Evolutionary conservation across 2,797 vertebrate species (phyloP).

Genomic region (Aphelocoma californica): DNA sequence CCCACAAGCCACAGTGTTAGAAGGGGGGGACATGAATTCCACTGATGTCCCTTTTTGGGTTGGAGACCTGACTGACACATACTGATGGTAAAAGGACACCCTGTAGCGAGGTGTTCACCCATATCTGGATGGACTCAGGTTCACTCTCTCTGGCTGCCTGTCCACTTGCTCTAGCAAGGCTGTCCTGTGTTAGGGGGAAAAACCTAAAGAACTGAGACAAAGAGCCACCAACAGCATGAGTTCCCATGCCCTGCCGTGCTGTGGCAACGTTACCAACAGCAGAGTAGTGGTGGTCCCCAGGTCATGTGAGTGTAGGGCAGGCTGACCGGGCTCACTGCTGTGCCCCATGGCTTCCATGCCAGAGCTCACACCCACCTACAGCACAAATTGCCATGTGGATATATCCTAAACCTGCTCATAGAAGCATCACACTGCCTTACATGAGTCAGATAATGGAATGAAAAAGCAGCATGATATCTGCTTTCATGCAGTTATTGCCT

Average conservation of each 20-base stretch:
- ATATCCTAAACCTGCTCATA: not conserved
- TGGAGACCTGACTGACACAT: not conserved
- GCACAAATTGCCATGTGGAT: not conserved
- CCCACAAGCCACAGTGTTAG: not conserved
- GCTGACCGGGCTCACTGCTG: not conserved
- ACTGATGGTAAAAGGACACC: not conserved
- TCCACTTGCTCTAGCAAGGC: not conserved
- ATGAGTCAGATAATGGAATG: not conserved
- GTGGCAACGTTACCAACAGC: not conserved
- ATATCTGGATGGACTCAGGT: not conserved
- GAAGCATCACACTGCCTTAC: not conserved
- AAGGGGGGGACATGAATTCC: not conserved
- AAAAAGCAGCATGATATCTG: not conserved
- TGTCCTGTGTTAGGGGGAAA: not conserved
- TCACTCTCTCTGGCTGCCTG: not conserved
- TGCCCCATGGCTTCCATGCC: not conserved
- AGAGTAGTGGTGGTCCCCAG: not conserved
- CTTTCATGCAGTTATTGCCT: not conserved
- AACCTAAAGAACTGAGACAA: not conserved
- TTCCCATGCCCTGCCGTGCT: not conserved
- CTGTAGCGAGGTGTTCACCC: not conserved
- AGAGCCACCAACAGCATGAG: not conserved
- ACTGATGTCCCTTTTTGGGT: not conserved
- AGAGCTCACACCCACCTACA: not conserved
- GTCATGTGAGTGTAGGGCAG: not conserved